Percentiles rank a stretch among this genome's conserved stretches.
Evolutionary conservation across 2,888 invertebrate species (phyloP).

Genomic region (Cryptocephalus moraei): DNA sequence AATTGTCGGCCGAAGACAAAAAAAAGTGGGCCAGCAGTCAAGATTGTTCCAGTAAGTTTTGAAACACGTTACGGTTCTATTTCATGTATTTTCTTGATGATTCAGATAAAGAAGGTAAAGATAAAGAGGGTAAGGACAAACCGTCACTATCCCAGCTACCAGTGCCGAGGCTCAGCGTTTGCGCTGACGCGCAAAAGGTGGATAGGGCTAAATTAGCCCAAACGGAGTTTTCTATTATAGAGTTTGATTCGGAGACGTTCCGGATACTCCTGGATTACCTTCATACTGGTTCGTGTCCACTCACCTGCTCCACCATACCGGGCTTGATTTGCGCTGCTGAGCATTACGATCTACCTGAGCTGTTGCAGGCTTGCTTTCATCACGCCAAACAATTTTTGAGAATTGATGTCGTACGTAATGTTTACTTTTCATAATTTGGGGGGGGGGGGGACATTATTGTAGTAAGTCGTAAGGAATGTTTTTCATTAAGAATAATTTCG

Average conservation of each 20-base stretch:
- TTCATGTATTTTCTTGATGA: background rate
- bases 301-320: slow-evolving; percentile 86
- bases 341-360: slow-evolving; percentile 86
- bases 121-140: slow-evolving; percentile 70
- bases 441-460: no score
- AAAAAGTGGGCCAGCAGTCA: slow-evolving; percentile 82
- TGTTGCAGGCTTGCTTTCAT: slow-evolving; percentile 89
- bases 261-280: slow-evolving; percentile 82
- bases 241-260: slow-evolving; percentile 91
- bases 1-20: slow-evolving; percentile 80
- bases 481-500: no score
- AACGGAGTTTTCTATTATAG: slow-evolving; percentile 91
- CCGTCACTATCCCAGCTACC: slow-evolving; percentile 61
- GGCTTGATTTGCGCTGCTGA: slow-evolving; percentile 90
- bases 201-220: slow-evolving; percentile 85
- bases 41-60: slow-evolving; percentile 75
- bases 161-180: slow-evolving; percentile 81
- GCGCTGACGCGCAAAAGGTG: slow-evolving; percentile 89
- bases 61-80: no score
- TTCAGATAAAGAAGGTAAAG: slow-evolving; percentile 70
- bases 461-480: no score
- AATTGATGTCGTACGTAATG: slow-evolving; percentile 68
- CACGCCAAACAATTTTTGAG: slow-evolving; percentile 89
- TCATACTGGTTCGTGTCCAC: slow-evolving; percentile 84
- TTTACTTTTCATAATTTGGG: no score